These are phyloP conservation scores for Pelmatolapia mariae DNA, from an alignment of 2,113 vertebrate genomes.

Conservation along the genomic window DNA sequence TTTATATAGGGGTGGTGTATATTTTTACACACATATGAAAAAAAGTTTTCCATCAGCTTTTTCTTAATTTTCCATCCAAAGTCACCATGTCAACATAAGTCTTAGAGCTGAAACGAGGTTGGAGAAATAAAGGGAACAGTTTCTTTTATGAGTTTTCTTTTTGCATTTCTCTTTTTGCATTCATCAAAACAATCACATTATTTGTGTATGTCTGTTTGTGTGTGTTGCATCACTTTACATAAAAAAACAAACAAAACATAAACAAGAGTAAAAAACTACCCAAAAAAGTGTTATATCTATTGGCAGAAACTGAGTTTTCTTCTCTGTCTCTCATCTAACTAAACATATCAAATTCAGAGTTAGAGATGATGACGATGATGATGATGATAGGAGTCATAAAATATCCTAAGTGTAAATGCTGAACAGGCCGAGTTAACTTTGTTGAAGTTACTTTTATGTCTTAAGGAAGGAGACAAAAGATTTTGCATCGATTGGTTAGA, in stretches of 20 bases:
- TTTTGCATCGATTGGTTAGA: not conserved
- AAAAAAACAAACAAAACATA: not conserved
- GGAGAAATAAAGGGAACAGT: not conserved
- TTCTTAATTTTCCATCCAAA: not conserved
- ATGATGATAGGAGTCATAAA: not conserved
- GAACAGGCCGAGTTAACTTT: not conserved
- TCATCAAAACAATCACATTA: not conserved
- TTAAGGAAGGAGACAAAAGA: not conserved
- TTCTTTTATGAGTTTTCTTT: not conserved
- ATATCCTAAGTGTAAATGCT: not conserved
- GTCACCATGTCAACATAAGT: not conserved
- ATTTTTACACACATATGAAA: not conserved
- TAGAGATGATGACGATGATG: not conserved
- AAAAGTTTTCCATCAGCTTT: not conserved
- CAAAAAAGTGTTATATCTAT: not conserved
- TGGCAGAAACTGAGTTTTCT: not conserved
- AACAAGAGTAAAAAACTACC: not conserved
- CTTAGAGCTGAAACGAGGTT: not conserved
- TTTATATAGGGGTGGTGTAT: not conserved
- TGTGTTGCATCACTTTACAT: not conserved
- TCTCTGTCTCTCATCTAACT: not conserved
- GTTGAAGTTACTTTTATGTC: not conserved
- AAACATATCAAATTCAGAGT: not conserved
- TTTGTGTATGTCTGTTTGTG: not conserved
- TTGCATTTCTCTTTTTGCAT: not conserved